Evolutionary conservation across 2,113 vertebrate genomes (phyloP).

Genomic region (Thamnophis sirtalis): DNA sequence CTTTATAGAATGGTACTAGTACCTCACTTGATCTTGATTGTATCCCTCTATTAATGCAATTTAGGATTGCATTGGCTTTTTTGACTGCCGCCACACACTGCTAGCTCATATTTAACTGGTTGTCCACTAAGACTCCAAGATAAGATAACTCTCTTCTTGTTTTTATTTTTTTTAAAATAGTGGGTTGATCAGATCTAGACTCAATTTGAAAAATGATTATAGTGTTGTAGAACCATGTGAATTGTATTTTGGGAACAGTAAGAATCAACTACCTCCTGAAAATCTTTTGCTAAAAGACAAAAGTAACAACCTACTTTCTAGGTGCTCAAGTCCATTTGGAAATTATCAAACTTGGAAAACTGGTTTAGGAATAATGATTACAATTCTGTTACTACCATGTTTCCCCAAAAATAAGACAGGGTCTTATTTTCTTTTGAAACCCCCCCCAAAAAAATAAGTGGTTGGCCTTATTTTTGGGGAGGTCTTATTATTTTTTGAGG

Average conservation of each 20-base stretch:
- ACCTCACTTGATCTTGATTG: too few species aligned
- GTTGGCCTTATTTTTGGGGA: too few species aligned
- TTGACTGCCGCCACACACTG: too few species aligned
- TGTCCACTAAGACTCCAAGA: too few species aligned
- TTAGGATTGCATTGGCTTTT: too few species aligned
- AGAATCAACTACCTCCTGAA: neutral
- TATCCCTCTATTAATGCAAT: too few species aligned
- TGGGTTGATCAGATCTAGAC: slow-evolving; percentile 37
- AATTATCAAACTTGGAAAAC: neutral
- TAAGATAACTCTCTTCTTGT: slow-evolving; percentile 14
- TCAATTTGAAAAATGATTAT: slow-evolving; percentile 33
- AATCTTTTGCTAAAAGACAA: neutral
- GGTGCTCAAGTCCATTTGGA: neutral
- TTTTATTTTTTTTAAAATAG: slow-evolving; percentile 27
- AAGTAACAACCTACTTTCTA: neutral
- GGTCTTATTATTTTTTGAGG: too few species aligned
- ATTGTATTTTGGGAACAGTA: slow-evolving; percentile 11
- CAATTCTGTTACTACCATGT: neutral
- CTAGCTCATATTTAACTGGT: too few species aligned
- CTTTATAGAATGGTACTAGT: too few species aligned
- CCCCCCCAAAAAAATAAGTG: too few species aligned
- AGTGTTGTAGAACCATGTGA: slow-evolving; percentile 12
- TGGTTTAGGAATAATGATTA: neutral
- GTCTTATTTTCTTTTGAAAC: too few species aligned
- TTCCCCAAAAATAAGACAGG: too few species aligned